Conservation (phyloP, 2,888 invertebrate genomes). For the Ormyrus thymus region DNA sequence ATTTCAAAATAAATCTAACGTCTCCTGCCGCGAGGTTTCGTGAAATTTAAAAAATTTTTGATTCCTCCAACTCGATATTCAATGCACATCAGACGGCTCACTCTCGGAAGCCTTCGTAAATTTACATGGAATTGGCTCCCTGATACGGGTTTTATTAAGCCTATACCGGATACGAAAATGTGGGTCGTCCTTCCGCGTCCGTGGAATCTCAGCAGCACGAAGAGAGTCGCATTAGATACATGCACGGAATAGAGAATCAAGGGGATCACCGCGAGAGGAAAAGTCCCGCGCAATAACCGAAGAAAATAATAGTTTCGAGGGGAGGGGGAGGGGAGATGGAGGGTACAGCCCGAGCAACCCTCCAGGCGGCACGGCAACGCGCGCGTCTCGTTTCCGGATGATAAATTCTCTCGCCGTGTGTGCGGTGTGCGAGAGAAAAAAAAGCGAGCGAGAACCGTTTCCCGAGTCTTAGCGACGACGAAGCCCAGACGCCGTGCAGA, state of each 20-base stretch:
- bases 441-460: not conserved
- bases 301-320: constrained; percentile 42
- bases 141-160: constrained; percentile 39
- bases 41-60: no score
- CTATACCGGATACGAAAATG: constrained; percentile 7
- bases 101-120: not conserved
- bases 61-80: no score
- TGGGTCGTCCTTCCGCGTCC: constrained; percentile 45
- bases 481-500: constrained; percentile 31
- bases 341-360: not conserved
- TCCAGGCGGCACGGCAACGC: not conserved
- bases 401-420: constrained; percentile 47
- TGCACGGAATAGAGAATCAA: constrained; percentile 39
- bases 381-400: constrained; percentile 40
- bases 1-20: no score
- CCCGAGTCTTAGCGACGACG: constrained; percentile 17
- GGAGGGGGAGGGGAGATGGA: constrained; percentile 4
- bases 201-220: not conserved
- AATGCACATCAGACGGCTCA: not conserved
- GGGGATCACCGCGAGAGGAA: constrained; percentile 5
- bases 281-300: constrained; percentile 38
- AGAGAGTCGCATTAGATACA: constrained; percentile 19
- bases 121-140: constrained; percentile 28
- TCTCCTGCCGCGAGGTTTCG: no score
- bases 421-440: not conserved